phyloP scores from a whole-genome alignment of 2,888 invertebrate genomes.

The Thalpophila matura region DNA sequence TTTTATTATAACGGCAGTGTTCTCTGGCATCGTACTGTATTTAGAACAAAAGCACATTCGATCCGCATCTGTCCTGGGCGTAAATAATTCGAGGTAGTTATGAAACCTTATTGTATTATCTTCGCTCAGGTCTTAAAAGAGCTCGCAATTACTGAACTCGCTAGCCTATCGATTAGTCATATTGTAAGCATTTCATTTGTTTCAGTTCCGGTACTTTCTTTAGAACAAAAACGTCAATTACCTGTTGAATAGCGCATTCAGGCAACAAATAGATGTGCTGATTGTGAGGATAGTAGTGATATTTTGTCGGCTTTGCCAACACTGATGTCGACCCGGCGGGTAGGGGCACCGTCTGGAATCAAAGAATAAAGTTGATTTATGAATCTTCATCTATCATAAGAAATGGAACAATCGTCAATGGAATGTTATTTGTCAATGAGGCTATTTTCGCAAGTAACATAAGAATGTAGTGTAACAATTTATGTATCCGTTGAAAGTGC shows the following conservation, averaged over 20 bases:
- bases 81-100: slow-evolving; percentile 25
- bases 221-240: slow-evolving; percentile 71
- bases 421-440: slow-evolving; percentile 60
- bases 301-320: slow-evolving; percentile 96
- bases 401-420: slow-evolving; percentile 53
- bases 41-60: slow-evolving; percentile 51
- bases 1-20: slow-evolving; percentile 5
- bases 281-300: slow-evolving; percentile 98
- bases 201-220: slow-evolving; percentile 53
- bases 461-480: slow-evolving; percentile 63
- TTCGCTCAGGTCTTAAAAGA: slow-evolving; percentile 35
- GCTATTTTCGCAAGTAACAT: slow-evolving; percentile 62
- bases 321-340: slow-evolving; percentile 93
- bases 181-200: slow-evolving; percentile 50
- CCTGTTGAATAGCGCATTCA: slow-evolving; percentile 98
- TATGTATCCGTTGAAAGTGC: slow-evolving; percentile 76
- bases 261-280: slow-evolving; percentile 97
- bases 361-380: slow-evolving; percentile 69
- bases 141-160: slow-evolving; percentile 29
- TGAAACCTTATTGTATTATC: slow-evolving; percentile 31
- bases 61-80: slow-evolving; percentile 23
- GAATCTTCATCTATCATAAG: slow-evolving; percentile 35
- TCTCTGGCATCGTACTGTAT: slow-evolving; percentile 39
- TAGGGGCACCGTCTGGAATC: slow-evolving; percentile 92
- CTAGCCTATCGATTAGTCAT: slow-evolving; percentile 38